phyloP scores from a whole-genome alignment of 2,888 invertebrate species.

The Miltochrista miniata region DNA sequence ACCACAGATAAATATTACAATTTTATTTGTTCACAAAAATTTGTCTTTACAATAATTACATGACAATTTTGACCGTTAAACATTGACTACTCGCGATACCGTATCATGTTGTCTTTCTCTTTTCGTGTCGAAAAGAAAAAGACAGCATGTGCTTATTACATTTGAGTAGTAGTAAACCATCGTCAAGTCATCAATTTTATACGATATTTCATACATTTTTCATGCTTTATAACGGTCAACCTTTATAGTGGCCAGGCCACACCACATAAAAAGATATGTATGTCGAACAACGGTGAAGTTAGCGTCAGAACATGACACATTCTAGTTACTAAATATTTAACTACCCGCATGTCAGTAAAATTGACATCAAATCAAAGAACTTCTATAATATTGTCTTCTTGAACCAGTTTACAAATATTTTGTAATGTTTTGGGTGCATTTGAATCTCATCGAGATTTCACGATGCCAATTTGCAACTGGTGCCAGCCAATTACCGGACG shows the following conservation, averaged over 20 bases:
- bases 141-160: constrained; percentile 2
- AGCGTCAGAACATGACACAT: constrained; percentile 10
- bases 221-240: constrained; percentile 27
- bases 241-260: constrained; percentile 14
- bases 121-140: constrained; percentile 1
- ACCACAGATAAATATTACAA: not conserved
- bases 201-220: constrained; percentile 9
- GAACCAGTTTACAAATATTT: no score
- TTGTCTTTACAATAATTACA: not conserved
- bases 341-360: not conserved
- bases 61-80: not conserved
- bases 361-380: not conserved
- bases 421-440: no score
- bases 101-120: constrained; percentile 4
- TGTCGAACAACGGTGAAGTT: constrained; percentile 16
- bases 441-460: no score
- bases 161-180: not conserved
- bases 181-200: not conserved
- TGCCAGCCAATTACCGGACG: no score
- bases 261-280: constrained; percentile 26
- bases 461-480: no score
- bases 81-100: not conserved
- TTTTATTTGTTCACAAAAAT: not conserved
- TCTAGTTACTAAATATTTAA: constrained; percentile 11
- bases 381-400: no score